Evolutionary conservation across 1,140 invertebrate species (phyloP).

Genomic region (Nephila pilipes): DNA sequence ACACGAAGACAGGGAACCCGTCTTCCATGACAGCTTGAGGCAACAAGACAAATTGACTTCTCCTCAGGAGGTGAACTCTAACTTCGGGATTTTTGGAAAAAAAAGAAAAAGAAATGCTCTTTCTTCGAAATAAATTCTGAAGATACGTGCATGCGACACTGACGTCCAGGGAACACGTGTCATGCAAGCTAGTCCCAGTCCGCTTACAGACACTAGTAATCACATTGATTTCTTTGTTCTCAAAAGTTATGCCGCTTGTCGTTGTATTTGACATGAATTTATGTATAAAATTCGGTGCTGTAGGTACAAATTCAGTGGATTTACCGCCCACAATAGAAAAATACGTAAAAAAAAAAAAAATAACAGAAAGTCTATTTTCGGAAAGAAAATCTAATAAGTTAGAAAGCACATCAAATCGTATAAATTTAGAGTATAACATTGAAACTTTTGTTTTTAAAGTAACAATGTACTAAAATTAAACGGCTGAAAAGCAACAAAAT

Average conservation of each 20-base stretch:
- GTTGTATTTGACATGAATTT: background rate
- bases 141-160: background rate
- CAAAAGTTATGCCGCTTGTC: background rate
- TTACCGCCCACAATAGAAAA: background rate
- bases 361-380: background rate
- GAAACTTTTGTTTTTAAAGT: no score
- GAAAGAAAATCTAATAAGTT: no score
- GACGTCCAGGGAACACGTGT: background rate
- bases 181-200: background rate
- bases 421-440: no score
- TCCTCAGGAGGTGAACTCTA: slow-evolving; percentile 10
- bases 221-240: slow-evolving; percentile 53
- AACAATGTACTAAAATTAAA: no score
- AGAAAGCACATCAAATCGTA: no score
- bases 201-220: background rate
- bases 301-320: background rate
- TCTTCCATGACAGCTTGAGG: slow-evolving; percentile 24
- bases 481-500: no score
- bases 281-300: slow-evolving; percentile 21
- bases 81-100: slow-evolving; percentile 5
- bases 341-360: background rate
- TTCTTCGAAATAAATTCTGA: slow-evolving; percentile 38
- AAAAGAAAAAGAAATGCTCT: slow-evolving; percentile 1
- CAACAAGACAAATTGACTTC: slow-evolving; percentile 50
- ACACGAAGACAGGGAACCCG: slow-evolving; percentile 27